Evolutionary conservation across 1,140 invertebrate genomes (phyloP).

Genomic region (Drosophila burlai): DNA sequence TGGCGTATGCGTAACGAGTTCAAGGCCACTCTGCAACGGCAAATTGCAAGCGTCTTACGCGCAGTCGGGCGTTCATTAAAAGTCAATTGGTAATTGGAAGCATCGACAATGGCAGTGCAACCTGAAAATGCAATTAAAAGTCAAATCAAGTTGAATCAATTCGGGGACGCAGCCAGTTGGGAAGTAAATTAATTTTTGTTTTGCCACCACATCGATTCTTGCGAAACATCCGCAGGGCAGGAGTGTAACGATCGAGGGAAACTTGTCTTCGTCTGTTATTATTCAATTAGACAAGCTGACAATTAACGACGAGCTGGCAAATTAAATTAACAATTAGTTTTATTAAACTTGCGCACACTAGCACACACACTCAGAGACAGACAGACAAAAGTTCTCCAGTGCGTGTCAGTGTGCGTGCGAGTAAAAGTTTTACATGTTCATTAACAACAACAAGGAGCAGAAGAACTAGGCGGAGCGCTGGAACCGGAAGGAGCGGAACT

Average conservation of each 20-base stretch:
- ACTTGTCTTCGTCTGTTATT: conserved; percentile 73
- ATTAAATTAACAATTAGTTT: conserved; percentile 85
- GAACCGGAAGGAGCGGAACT: conserved; percentile 49
- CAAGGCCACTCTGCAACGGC: conserved; percentile 51
- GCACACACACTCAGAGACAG: background rate
- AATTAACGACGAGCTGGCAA: conserved; percentile 82
- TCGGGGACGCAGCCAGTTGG: conserved; percentile 36
- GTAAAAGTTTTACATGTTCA: conserved; percentile 79
- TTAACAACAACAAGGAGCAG: conserved; percentile 61
- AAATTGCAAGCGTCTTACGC: conserved; percentile 55
- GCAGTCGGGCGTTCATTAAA: conserved; percentile 62
- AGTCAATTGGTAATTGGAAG: conserved; percentile 76
- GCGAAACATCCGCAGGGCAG: conserved; percentile 3
- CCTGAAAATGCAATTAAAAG: conserved; percentile 70
- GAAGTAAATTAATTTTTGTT: conserved; percentile 63
- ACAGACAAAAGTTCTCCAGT: conserved; percentile 50
- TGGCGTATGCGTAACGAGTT: conserved; percentile 76
- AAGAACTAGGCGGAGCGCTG: conserved; percentile 1
- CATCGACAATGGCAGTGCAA: conserved; percentile 16
- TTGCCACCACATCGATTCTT: conserved; percentile 46
- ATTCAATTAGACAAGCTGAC: conserved; percentile 83
- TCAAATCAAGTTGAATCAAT: conserved; percentile 68
- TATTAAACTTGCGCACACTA: conserved; percentile 72
- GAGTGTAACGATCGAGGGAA: conserved; percentile 11
- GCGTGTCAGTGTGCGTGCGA: conserved; percentile 36